Percentiles rank a stretch among this genome's conserved stretches.
Evolutionary conservation across 2,888 invertebrate genomes (phyloP).

Genomic region (Sarcophaga rosellei): DNA sequence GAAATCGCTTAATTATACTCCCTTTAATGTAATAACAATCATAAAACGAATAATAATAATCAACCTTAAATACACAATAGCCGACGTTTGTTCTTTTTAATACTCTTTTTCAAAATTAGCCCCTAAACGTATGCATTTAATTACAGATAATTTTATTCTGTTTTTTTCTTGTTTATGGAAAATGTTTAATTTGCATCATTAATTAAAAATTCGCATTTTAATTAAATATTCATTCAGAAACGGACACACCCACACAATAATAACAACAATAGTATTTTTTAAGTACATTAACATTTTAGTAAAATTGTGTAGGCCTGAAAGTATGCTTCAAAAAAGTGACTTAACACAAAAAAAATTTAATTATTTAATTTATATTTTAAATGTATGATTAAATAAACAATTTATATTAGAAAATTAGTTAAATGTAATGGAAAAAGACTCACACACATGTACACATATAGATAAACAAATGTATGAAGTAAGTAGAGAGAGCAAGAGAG

Average conservation of each 20-base stretch:
- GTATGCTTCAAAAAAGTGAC: neutral
- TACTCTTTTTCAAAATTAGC: neutral
- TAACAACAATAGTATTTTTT: no score
- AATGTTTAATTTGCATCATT: neutral
- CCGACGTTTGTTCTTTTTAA: neutral
- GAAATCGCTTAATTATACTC: neutral
- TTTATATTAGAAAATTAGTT: neutral
- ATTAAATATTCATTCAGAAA: conserved; percentile 3
- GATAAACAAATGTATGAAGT: no score
- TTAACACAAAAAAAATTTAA: neutral
- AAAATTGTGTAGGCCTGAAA: neutral
- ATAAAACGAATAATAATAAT: neutral
- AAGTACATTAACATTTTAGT: neutral
- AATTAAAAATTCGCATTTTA: conserved; percentile 29
- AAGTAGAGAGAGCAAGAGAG: no score
- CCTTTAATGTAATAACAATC: neutral
- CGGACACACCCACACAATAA: no score
- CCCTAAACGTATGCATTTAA: conserved; percentile 3
- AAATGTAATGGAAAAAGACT: neutral
- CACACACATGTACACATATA: neutral
- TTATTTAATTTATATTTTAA: neutral
- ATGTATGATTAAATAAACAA: neutral
- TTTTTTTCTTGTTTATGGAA: neutral
- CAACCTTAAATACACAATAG: neutral
- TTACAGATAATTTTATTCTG: neutral